Evolutionary conservation across 2,113 vertebrate species (phyloP).

Genomic region (Rhinopomastus cyanomelas): DNA sequence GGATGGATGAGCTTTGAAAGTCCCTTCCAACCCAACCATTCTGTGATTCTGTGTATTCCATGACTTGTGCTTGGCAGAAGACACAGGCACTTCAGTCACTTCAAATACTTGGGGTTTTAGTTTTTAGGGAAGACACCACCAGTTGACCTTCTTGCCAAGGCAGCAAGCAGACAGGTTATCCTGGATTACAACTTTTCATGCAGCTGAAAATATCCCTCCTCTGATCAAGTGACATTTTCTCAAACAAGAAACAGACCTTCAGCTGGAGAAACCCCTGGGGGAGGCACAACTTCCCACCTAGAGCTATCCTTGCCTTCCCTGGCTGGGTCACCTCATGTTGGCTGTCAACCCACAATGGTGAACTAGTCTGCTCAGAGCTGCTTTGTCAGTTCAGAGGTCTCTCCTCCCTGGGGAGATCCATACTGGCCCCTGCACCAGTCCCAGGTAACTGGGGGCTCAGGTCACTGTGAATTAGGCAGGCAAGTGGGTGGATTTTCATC

Average conservation of each 20-base stretch:
- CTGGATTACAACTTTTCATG: no score
- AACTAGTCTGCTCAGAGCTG: not conserved
- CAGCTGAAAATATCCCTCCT: no score
- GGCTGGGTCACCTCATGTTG: fast-evolving
- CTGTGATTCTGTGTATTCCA: no score
- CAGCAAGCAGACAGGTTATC: no score
- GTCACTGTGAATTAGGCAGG: constrained; percentile 1
- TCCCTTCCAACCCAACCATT: no score
- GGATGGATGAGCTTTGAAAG: no score
- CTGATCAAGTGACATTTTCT: no score
- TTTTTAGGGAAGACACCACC: not conserved
- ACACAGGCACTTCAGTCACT: not conserved
- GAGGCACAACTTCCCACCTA: no score
- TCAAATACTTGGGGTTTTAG: not conserved
- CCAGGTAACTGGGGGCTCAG: not conserved
- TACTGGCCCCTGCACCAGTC: not conserved
- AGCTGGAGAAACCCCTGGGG: no score
- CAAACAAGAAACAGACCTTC: no score
- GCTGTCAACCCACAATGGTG: not conserved
- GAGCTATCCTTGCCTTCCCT: not conserved
- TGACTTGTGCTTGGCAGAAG: not conserved
- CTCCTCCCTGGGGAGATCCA: not conserved
- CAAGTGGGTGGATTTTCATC: constrained; percentile 55
- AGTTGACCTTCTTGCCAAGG: no score
- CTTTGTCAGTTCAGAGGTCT: not conserved